These are phyloP conservation scores for Schlechtendalia chinensis DNA, from an alignment of 1,140 invertebrate genomes.

Conservation along the genomic window DNA sequence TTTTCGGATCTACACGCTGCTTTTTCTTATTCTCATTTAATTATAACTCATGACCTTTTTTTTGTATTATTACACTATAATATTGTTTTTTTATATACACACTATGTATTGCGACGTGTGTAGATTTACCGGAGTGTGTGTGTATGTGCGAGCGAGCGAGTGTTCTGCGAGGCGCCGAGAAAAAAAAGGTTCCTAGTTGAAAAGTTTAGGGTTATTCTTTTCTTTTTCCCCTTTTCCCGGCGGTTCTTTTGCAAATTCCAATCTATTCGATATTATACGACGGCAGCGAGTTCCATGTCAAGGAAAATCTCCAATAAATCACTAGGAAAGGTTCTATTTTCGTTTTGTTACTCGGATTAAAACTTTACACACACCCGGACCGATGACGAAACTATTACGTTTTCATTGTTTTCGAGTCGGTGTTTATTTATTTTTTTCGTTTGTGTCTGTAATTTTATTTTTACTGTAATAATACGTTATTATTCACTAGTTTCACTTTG, in stretches of 20 bases:
- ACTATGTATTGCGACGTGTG: too few relatives aligned
- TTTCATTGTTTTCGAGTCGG: background rate
- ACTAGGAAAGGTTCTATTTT: conserved; percentile 3
- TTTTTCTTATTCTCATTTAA: too few relatives aligned
- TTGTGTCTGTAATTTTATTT: too few relatives aligned
- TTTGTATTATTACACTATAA: too few relatives aligned
- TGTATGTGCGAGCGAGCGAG: background rate
- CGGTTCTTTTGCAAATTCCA: conserved; percentile 5
- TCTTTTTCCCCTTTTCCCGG: background rate
- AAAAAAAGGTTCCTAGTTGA: background rate
- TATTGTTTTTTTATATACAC: too few relatives aligned
- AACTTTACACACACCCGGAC: background rate
- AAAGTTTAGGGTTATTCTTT: background rate
- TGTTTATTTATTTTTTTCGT: conserved; percentile 11
- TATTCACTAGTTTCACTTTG: background rate
- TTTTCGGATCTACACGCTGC: too few relatives aligned
- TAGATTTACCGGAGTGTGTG: background rate
- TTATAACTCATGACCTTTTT: too few relatives aligned
- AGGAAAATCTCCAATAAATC: conserved; percentile 20
- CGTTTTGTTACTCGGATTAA: conserved; percentile 23
- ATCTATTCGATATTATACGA: conserved; percentile 26
- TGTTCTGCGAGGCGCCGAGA: too few relatives aligned
- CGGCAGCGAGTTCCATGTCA: background rate
- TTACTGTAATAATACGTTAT: too few relatives aligned
- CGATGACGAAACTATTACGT: background rate